Evolutionary conservation across 2,888 invertebrate species (phyloP), one percentile per base, ranked within the genome.

Genomic region (Sarcophaga variegata): DNA sequence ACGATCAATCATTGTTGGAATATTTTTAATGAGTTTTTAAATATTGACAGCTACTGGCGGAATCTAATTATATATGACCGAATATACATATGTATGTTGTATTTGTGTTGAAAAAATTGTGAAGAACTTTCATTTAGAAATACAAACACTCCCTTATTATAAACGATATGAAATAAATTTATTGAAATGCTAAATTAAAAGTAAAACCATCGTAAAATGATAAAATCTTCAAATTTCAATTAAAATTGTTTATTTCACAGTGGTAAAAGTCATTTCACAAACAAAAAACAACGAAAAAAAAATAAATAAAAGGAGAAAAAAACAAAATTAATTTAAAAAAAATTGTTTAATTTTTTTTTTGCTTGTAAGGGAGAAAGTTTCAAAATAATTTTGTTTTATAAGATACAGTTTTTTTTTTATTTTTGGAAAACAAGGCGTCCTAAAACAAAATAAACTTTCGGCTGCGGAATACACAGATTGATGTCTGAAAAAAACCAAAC

Each of bases 281-380:
- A 54, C 4, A 63, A 37, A 20, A 25, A 5, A 49, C 12, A 22
- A 64, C 14, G n/a, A 17, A 77, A 67, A n/a, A 17, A 74, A 27
- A 47, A 62, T 47, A 63, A 59, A 76, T 49, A 70, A 20, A 49
- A 59, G 62, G 71, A 72, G 77, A 77, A 77, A 83, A 49, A 49
- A 54, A 54, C 1, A 17, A 54, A 54, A 54, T 14, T 14, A 14
- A 54, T 4, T 14, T 14, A 17, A 54, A 54, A 54, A 54, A 54
- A 54, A 70, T 72, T 72, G 37, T 71, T 62, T 72, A 78, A 12
- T 75, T 11, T 47, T 75, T 11, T 47, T 63, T 75, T 63, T 75
- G 37, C 37, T 37, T 37, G 37, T 37, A 37, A 37, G 37, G 37
- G 37, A 37, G 37, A 37, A 37, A 37, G 37, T 37, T 37, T 37